These are phyloP conservation scores for Diaprepes abbreviatus DNA, from an alignment of 2,888 invertebrate genomes.

Conservation along the genomic window DNA sequence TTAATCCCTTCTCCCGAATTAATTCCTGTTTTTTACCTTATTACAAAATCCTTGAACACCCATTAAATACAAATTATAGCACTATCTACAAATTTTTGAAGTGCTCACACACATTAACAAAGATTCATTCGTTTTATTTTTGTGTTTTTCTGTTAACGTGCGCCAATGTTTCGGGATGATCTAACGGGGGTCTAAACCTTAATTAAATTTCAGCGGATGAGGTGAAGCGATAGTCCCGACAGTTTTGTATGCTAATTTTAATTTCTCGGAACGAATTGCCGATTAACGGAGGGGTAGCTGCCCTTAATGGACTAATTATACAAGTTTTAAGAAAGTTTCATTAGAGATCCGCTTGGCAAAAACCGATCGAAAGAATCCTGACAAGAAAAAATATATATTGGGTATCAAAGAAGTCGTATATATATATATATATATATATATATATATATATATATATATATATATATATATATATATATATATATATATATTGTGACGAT, in stretches of 20 bases:
- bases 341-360: slow-evolving; percentile 15
- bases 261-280: slow-evolving; percentile 39
- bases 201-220: slow-evolving; percentile 45
- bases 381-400: not conserved
- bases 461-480: too few relatives aligned
- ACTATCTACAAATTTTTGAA: too few relatives aligned
- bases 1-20: too few relatives aligned
- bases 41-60: too few relatives aligned
- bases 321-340: slow-evolving; percentile 33
- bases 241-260: slow-evolving; percentile 47
- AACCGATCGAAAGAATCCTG: slow-evolving; percentile 11
- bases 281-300: slow-evolving; percentile 31
- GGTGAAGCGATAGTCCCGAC: slow-evolving; percentile 40
- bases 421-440: too few relatives aligned
- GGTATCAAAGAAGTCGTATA: too few relatives aligned
- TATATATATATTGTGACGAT: too few relatives aligned
- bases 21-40: too few relatives aligned
- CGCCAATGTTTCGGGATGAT: not conserved
- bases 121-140: too few relatives aligned
- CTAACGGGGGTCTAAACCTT: slow-evolving; percentile 16
- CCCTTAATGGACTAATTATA: slow-evolving; percentile 40
- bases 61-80: too few relatives aligned
- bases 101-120: too few relatives aligned
- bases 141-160: not conserved
- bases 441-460: too few relatives aligned